Percentiles rank a stretch among this genome's conserved stretches.
phyloP scores from a whole-genome alignment of 2,888 invertebrate genomes.

The Polydrusus cervinus region DNA sequence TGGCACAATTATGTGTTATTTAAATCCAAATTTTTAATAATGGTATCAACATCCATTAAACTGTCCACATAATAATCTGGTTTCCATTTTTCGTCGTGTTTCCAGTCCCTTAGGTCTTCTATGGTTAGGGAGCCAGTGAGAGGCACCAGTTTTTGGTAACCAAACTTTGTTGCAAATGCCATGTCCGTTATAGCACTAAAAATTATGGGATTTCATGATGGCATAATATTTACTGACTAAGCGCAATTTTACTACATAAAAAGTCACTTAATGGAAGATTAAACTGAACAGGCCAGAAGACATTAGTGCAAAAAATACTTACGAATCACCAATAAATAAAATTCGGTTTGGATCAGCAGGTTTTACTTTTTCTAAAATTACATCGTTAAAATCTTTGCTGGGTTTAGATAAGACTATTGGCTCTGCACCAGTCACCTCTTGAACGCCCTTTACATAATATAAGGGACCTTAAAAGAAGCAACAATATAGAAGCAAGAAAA shows the following conservation, averaged over 20 bases:
- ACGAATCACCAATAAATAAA: constrained; percentile 90
- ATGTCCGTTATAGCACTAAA: constrained; percentile 76
- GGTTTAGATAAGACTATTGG: constrained; percentile 74
- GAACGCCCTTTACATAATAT: constrained; percentile 29
- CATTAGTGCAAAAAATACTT: too few species aligned
- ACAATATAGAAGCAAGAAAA: neutral
- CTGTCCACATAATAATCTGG: constrained; percentile 72
- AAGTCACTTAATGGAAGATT: too few species aligned
- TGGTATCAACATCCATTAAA: constrained; percentile 58
- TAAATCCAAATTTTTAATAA: constrained; percentile 44
- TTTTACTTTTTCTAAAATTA: constrained; percentile 74
- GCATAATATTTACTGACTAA: too few species aligned
- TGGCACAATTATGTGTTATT: too few species aligned
- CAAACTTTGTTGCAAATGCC: constrained; percentile 80
- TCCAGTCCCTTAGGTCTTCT: constrained; percentile 60
- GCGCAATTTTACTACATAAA: too few species aligned
- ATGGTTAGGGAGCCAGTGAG: constrained; percentile 75
- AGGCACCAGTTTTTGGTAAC: constrained; percentile 83
- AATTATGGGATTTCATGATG: neutral
- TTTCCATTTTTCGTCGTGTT: constrained; percentile 71
- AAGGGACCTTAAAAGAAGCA: constrained; percentile 17
- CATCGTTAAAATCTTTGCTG: constrained; percentile 70
- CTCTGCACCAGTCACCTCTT: constrained; percentile 49
- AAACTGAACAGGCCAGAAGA: too few species aligned
- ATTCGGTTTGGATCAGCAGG: constrained; percentile 78